Percentiles rank a stretch among this genome's conserved stretches.
phyloP scores from a whole-genome alignment of 2,888 invertebrate species.

The Athrips mouffetella region DNA sequence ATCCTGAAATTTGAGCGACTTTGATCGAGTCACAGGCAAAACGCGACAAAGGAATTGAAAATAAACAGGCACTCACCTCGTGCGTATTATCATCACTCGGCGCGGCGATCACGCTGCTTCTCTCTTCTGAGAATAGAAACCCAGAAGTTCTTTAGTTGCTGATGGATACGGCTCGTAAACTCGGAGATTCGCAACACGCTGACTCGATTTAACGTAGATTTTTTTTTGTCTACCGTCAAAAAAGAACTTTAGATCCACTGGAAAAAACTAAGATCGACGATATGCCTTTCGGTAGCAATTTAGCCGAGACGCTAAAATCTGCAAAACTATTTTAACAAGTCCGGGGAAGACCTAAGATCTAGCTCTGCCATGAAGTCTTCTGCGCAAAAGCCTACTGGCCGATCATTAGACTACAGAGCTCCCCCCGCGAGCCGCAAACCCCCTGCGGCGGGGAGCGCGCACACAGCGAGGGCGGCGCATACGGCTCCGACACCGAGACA shows the following conservation, averaged over 20 bases:
- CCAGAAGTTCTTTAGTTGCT: constrained; percentile 6
- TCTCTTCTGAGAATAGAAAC: constrained; percentile 2
- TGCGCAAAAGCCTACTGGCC: not conserved
- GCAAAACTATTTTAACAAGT: constrained; percentile 11
- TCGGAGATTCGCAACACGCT: not conserved
- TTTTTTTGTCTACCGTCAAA: not conserved
- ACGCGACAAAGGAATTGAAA: constrained; percentile 4
- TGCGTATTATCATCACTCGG: constrained; percentile 5
- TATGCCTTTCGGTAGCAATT: constrained; percentile 13
- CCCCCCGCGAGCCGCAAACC: no score
- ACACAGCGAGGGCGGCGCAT: not conserved
- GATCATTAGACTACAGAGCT: constrained; percentile 1
- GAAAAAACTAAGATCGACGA: constrained; percentile 1
- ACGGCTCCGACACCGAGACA: not conserved
- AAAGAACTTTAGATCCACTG: constrained; percentile 1
- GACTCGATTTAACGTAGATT: not conserved
- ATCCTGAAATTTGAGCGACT: not conserved
- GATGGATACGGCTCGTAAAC: constrained; percentile 11
- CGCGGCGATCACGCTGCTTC: constrained; percentile 1
- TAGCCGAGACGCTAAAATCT: constrained; percentile 8
- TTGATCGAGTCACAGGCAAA: not conserved
- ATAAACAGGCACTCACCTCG: not conserved
- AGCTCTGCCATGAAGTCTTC: not conserved
- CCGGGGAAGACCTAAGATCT: constrained; percentile 5
- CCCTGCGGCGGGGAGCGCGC: no score